A percentile compares a stretch with the other conserved stretches of the same genome.
Evolutionary conservation across 2,797 vertebrate species (phyloP).

Genomic region (Cercopithecus hamlyni): DNA sequence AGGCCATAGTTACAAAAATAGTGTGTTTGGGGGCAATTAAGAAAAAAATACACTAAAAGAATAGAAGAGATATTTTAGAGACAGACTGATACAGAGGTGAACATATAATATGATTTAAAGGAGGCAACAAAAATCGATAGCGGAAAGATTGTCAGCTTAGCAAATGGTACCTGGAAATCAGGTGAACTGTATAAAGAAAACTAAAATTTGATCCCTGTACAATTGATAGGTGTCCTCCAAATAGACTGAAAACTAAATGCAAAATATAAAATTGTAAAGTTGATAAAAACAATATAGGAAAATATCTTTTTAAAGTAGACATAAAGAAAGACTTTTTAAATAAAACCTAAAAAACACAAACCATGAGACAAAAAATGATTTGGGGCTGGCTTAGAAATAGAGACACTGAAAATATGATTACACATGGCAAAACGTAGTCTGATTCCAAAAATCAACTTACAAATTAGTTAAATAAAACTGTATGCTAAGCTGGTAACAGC

Average conservation of each 20-base stretch:
- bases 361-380: not conserved
- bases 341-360: constrained; percentile 15
- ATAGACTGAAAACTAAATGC: not conserved
- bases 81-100: not conserved
- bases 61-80: not conserved
- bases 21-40: not conserved
- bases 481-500: not conserved
- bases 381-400: not conserved
- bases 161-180: not conserved
- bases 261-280: not conserved
- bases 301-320: not conserved
- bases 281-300: not conserved
- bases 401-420: not conserved
- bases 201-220: not conserved
- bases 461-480: not conserved
- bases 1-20: not conserved
- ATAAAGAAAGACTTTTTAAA: not conserved
- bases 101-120: not conserved
- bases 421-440: not conserved
- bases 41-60: not conserved
- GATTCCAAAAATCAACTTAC: not conserved
- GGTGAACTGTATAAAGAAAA: not conserved
- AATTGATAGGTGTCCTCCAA: not conserved
- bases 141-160: not conserved
- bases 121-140: not conserved